A percentile compares a stretch with the other conserved stretches of the same genome.
These are phyloP conservation scores for Catagonus wagneri DNA, from an alignment of 2,113 vertebrate species.

Conservation along the genomic window DNA sequence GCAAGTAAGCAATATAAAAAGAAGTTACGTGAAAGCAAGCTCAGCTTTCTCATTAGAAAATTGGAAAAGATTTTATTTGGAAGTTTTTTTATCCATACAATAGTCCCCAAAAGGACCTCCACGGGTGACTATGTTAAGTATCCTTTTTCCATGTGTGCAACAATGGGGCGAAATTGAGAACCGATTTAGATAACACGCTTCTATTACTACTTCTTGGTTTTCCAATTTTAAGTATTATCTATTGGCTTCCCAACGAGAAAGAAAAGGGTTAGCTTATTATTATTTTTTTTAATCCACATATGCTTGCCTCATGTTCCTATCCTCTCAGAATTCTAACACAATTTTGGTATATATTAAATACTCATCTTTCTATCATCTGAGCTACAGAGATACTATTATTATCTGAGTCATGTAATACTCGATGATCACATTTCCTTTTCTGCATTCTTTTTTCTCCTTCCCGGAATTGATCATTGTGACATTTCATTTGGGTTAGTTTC, in stretches of 20 bases:
- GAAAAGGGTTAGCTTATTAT: not conserved
- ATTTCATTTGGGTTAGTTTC: not conserved
- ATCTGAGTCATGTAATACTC: not conserved
- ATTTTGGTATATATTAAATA: not conserved
- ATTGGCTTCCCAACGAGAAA: not conserved
- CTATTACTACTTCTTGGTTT: not conserved
- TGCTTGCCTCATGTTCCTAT: no score
- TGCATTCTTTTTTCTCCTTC: not conserved
- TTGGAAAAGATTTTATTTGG: not conserved
- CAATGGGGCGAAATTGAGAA: not conserved
- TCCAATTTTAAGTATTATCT: not conserved
- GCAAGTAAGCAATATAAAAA: not conserved
- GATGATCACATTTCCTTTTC: no score
- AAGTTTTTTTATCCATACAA: not conserved
- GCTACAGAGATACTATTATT: not conserved
- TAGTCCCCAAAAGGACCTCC: not conserved
- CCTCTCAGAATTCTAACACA: not conserved
- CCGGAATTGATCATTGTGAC: not conserved
- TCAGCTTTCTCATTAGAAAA: slow-evolving; percentile 9
- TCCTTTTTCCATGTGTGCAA: not conserved
- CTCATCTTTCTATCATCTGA: not conserved
- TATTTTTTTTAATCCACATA: not conserved
- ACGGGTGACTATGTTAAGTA: not conserved
- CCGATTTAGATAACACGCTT: not conserved
- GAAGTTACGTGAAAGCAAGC: not conserved